These are phyloP conservation scores for Sialis lutaria DNA, from an alignment of 2,888 invertebrate genomes.

Conservation along the genomic window DNA sequence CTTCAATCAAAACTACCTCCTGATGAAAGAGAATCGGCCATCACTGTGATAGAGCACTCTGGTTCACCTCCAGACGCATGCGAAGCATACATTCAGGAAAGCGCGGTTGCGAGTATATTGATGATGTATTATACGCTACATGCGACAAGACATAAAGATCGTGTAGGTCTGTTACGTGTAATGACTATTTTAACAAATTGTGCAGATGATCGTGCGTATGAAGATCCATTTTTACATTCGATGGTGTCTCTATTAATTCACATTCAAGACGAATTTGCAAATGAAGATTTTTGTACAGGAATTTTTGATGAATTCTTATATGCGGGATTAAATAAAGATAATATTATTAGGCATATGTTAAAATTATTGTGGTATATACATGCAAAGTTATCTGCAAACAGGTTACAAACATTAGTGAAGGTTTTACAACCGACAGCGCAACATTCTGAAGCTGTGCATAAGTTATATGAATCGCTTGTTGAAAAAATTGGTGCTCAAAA, in stretches of 20 bases:
- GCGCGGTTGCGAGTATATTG: conserved; percentile 77
- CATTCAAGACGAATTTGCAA: conserved; percentile 81
- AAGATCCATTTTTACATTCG: conserved; percentile 89
- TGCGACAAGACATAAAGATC: conserved; percentile 64
- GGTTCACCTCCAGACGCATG: conserved; percentile 87
- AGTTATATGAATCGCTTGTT: conserved; percentile 55
- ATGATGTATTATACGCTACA: conserved; percentile 92
- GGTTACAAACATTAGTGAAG: conserved; percentile 67
- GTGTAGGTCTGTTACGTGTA: conserved; percentile 65
- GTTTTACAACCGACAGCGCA: conserved; percentile 58
- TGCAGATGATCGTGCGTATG: conserved; percentile 82
- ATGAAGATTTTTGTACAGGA: conserved; percentile 88
- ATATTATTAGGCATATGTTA: conserved; percentile 78
- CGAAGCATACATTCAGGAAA: conserved; percentile 80
- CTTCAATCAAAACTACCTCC: conserved; percentile 75
- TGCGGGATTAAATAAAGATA: conserved; percentile 74
- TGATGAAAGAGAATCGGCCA: conserved; percentile 84
- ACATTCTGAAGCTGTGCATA: conserved; percentile 73
- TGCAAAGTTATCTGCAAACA: conserved; percentile 60
- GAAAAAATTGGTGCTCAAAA: conserved; percentile 61
- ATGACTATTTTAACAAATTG: conserved; percentile 81
- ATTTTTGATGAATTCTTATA: conserved; percentile 93
- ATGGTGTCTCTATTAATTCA: conserved; percentile 71
- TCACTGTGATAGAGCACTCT: conserved; percentile 85
- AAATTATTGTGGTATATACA: conserved; percentile 85